Conservation (phyloP, 2,113 vertebrate species). For the Xenus cinereus region DNA sequence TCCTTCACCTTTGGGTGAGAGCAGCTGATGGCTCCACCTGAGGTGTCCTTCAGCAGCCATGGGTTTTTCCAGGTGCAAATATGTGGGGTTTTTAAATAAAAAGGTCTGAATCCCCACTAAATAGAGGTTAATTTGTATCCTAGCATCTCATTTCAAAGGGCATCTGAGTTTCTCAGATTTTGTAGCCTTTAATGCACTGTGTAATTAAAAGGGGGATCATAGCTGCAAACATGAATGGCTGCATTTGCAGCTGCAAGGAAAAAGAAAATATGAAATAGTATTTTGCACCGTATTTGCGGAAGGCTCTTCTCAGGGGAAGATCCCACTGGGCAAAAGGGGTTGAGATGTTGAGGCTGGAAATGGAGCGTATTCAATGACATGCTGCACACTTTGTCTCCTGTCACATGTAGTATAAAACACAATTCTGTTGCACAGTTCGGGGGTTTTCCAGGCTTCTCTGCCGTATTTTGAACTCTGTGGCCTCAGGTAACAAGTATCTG, state of each 20-base stretch:
- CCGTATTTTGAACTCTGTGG: neutral
- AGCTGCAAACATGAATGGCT: neutral
- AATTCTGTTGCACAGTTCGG: fast-evolving
- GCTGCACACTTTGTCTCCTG: neutral
- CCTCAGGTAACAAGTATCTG: neutral
- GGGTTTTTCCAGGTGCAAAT: neutral
- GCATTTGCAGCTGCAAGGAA: neutral
- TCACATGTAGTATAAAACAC: neutral
- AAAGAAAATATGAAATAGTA: neutral
- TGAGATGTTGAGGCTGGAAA: neutral
- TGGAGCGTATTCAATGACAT: fast-evolving
- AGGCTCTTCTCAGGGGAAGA: neutral
- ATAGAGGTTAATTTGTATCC: neutral
- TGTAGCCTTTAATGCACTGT: neutral
- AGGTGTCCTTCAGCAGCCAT: neutral
- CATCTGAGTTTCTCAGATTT: neutral
- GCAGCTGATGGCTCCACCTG: neutral
- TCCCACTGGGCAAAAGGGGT: neutral
- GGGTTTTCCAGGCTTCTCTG: neutral
- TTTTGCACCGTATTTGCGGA: neutral
- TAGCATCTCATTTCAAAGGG: neutral
- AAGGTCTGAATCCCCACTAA: neutral
- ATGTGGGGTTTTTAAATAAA: neutral
- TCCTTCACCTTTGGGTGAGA: neutral
- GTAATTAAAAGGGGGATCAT: neutral